phyloP scores from a whole-genome alignment of 2,797 vertebrate species.

The Sebastolobus alascanus region DNA sequence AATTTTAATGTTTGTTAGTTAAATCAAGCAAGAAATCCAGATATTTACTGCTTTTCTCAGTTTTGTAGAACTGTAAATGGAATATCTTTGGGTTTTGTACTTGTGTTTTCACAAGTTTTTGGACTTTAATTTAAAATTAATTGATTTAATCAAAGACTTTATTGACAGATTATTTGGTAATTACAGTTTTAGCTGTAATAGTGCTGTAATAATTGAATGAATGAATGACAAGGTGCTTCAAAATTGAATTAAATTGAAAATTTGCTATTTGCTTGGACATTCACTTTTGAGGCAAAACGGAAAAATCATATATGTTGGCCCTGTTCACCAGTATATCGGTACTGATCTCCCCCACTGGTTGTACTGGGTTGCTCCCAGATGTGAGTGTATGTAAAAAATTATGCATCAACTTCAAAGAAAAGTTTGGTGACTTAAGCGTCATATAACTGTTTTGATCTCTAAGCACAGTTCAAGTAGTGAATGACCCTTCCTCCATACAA shows the following conservation, averaged over 20 bases:
- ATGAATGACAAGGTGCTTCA: not conserved
- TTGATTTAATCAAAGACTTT: not conserved
- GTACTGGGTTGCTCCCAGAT: not conserved
- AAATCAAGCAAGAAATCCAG: not conserved
- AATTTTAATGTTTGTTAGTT: not conserved
- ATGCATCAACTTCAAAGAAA: conserved; percentile 3
- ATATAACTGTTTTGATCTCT: conserved; percentile 16
- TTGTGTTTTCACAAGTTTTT: not conserved
- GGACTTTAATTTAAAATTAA: not conserved
- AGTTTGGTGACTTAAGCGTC: not conserved
- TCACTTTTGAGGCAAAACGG: not conserved
- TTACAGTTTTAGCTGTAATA: not conserved
- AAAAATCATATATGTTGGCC: not conserved
- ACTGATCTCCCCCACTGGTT: not conserved
- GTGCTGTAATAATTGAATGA: not conserved
- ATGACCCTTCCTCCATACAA: conserved; percentile 11
- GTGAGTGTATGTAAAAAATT: not conserved
- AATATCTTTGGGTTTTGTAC: not conserved
- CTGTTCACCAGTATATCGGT: not conserved
- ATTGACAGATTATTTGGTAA: not conserved
- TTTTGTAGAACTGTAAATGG: not conserved
- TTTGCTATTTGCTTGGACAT: not conserved
- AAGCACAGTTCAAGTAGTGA: not conserved
- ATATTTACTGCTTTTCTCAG: not conserved
- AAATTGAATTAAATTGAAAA: not conserved